Percentiles rank a stretch among this genome's conserved stretches.
These are phyloP conservation scores for Oophaga pumilio DNA, from an alignment of 2,113 vertebrate species.

Conservation along the genomic window DNA sequence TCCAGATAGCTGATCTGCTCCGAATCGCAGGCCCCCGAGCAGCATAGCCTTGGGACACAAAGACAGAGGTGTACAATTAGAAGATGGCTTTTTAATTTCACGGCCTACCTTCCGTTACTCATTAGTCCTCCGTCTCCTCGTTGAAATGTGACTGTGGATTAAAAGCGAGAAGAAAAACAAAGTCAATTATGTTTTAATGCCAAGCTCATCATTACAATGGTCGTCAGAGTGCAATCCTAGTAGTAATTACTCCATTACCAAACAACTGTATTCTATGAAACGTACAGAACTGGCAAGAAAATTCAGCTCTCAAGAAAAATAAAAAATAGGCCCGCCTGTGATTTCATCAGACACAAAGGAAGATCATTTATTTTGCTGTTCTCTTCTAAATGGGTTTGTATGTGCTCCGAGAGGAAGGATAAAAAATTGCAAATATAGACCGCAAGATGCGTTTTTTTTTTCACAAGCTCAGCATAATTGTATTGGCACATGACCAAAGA, in stretches of 20 bases:
- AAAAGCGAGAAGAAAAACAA: constrained; percentile 56
- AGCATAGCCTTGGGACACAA: constrained; percentile 41
- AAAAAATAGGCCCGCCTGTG: neutral
- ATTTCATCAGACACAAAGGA: constrained; percentile 26
- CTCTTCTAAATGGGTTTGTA: neutral
- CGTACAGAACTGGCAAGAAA: neutral
- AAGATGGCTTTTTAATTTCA: constrained; percentile 52
- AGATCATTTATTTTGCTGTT: neutral
- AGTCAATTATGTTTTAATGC: constrained; percentile 12
- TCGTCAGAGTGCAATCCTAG: constrained; percentile 4
- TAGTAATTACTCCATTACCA: constrained; percentile 25
- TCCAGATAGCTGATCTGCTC: constrained; percentile 60
- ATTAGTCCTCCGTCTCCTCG: constrained; percentile 96
- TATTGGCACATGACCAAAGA: neutral
- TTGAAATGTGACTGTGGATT: constrained; percentile 91
- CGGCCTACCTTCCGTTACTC: constrained; percentile 96
- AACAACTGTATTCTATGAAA: constrained; percentile 3
- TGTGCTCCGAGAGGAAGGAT: neutral
- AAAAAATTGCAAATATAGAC: neutral
- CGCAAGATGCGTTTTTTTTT: neutral
- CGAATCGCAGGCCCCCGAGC: constrained; percentile 58
- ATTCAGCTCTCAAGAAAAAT: neutral
- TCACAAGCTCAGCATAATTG: neutral
- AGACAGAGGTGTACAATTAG: constrained; percentile 56
- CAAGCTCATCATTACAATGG: constrained; percentile 4